Conservation (phyloP, 2,888 invertebrate species). For the Macaria notata region DNA sequence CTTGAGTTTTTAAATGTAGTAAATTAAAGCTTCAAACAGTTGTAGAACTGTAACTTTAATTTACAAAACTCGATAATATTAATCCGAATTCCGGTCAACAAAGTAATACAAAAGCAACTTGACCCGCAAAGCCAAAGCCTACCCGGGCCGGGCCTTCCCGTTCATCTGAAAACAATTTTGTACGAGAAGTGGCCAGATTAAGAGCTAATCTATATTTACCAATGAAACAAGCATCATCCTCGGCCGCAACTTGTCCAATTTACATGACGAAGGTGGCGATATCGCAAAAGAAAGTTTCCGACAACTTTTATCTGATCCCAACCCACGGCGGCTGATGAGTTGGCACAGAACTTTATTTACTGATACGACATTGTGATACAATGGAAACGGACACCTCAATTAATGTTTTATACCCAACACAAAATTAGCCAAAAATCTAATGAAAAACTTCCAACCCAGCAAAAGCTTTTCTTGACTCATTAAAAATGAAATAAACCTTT, state of each 20-base stretch:
- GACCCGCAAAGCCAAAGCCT: conserved; percentile 37
- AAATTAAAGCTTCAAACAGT: no score
- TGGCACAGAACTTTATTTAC: conserved; percentile 76
- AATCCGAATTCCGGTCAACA: conserved; percentile 18
- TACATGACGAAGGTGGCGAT: conserved; percentile 80
- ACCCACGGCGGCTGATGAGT: conserved; percentile 76
- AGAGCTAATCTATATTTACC: conserved; percentile 69
- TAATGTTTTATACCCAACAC: conserved; percentile 8
- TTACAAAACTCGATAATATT: conserved; percentile 14
- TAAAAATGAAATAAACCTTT: conserved; percentile 4
- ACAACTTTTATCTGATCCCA: conserved; percentile 78
- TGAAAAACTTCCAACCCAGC: not conserved
- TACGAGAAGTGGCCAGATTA: conserved; percentile 61
- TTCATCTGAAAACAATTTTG: conserved; percentile 59
- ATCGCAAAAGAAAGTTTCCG: conserved; percentile 77
- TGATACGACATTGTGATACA: conserved; percentile 60
- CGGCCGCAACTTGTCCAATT: conserved; percentile 75
- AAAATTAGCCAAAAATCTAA: not conserved
- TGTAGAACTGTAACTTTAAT: not conserved
- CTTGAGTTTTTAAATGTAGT: no score
- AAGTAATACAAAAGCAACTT: conserved; percentile 39
- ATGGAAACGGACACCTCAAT: conserved; percentile 54
- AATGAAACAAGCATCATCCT: conserved; percentile 72
- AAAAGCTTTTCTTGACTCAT: conserved; percentile 5
- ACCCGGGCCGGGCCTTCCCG: conserved; percentile 33